Conservation (phyloP, 2,888 invertebrate species). For the Agriopis marginaria region DNA sequence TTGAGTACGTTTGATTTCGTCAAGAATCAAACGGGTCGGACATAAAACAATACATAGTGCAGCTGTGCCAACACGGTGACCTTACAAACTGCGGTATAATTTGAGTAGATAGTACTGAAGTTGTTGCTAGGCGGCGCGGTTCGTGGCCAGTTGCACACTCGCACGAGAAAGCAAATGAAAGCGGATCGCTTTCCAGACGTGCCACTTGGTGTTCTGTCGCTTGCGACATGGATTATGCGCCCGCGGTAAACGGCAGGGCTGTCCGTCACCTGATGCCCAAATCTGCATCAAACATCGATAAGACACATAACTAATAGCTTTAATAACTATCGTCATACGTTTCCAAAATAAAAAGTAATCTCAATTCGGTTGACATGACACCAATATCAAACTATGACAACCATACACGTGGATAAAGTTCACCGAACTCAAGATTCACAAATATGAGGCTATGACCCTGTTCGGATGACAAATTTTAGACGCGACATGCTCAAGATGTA, state of each 20-base stretch:
- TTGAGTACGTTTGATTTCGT: not conserved
- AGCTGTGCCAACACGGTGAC: conserved; percentile 15
- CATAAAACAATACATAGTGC: not conserved
- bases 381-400: conserved; percentile 1
- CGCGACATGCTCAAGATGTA: conserved; percentile 2
- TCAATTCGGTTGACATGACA: conserved; percentile 9
- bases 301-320: not conserved
- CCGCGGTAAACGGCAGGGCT: conserved; percentile 43
- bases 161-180: conserved; percentile 75
- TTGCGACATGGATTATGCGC: conserved; percentile 55
- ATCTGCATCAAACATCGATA: not conserved
- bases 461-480: conserved; percentile 9
- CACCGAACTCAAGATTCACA: conserved; percentile 19
- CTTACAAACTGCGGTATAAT: conserved; percentile 18
- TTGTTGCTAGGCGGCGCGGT: conserved; percentile 41
- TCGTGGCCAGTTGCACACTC: conserved; percentile 50
- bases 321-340: not conserved
- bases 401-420: conserved; percentile 20
- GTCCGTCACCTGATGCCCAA: conserved; percentile 21
- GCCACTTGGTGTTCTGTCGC: conserved; percentile 45
- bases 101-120: conserved; percentile 20
- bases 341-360: conserved; percentile 8
- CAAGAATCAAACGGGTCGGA: not conserved
- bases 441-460: conserved; percentile 19
- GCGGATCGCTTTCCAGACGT: conserved; percentile 70